These are phyloP conservation scores for Fregata magnificens DNA, from an alignment of 2,113 vertebrate species.

Conservation along the genomic window DNA sequence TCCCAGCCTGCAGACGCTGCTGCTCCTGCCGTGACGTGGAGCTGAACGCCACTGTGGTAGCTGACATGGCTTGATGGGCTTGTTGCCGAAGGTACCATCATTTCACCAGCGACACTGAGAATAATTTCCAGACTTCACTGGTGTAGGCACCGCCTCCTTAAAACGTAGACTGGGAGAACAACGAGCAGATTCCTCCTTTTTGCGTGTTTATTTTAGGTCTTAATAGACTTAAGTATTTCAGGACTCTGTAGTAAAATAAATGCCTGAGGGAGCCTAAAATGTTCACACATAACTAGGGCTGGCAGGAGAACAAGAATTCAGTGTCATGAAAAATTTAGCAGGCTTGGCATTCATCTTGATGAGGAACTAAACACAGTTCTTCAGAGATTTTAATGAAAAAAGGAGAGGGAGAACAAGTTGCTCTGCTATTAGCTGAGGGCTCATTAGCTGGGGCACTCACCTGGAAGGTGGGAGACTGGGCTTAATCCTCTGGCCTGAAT, in stretches of 20 bases:
- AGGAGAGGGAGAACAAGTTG: neutral
- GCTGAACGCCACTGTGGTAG: neutral
- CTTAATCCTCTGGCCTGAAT: neutral
- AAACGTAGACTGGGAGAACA: neutral
- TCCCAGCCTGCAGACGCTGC: neutral
- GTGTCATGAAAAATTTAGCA: slow-evolving; percentile 55
- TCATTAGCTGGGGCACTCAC: neutral
- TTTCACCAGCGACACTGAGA: neutral
- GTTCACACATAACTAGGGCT: slow-evolving; percentile 57
- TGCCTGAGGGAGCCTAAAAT: slow-evolving; percentile 57
- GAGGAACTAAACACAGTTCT: slow-evolving; percentile 38
- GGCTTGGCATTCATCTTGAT: slow-evolving; percentile 30
- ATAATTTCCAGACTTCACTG: neutral
- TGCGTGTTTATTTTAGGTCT: slow-evolving; percentile 47
- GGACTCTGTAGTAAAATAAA: slow-evolving; percentile 61
- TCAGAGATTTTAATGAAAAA: slow-evolving; percentile 24
- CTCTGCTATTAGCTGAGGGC: neutral
- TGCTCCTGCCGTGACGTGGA: neutral
- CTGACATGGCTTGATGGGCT: neutral
- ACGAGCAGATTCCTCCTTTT: slow-evolving; percentile 29
- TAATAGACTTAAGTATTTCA: slow-evolving; percentile 64
- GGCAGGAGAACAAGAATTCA: slow-evolving; percentile 63
- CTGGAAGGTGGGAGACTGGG: neutral
- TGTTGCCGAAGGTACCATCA: neutral
- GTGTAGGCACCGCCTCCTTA: neutral